Conservation (phyloP, 1,140 invertebrate genomes). For the Cherax destructor region DNA sequence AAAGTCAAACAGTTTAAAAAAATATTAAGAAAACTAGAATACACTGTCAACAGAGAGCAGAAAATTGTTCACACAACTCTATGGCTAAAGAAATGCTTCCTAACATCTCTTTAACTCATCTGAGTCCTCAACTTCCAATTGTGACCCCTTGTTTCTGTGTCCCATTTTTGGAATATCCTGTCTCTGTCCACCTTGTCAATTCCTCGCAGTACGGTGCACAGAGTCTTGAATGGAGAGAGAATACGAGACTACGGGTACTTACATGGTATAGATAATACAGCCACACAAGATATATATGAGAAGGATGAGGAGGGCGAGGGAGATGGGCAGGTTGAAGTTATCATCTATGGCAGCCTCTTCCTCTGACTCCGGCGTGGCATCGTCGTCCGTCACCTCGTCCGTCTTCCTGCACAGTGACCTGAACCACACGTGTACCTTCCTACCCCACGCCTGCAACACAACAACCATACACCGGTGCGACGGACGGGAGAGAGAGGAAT, state of each 20-base stretch:
- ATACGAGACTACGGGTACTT: neutral
- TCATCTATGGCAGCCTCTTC: slow-evolving; percentile 83
- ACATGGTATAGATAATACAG: slow-evolving; percentile 79
- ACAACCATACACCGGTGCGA: neutral
- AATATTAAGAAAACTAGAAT: too few species aligned
- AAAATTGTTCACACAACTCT: too few species aligned
- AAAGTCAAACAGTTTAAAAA: too few species aligned
- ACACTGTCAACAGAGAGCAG: too few species aligned
- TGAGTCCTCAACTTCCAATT: too few species aligned
- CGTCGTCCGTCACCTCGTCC: neutral
- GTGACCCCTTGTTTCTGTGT: too few species aligned
- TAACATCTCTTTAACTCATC: too few species aligned
- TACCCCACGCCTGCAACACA: neutral
- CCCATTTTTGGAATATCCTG: too few species aligned
- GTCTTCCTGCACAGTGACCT: neutral
- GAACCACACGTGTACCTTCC: slow-evolving; percentile 1
- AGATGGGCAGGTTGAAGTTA: slow-evolving; percentile 94
- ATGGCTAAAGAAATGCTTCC: too few species aligned
- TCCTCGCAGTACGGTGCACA: too few species aligned
- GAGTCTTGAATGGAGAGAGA: slow-evolving; percentile 9
- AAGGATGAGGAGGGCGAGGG: slow-evolving; percentile 88
- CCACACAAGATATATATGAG: slow-evolving; percentile 90
- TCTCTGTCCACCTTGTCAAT: too few species aligned
- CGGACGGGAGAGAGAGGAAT: neutral
- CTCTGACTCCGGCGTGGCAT: slow-evolving; percentile 67